These are phyloP conservation scores for Heterodera filipjevi DNA, from an alignment of 2,888 invertebrate species.

Conservation along the genomic window DNA sequence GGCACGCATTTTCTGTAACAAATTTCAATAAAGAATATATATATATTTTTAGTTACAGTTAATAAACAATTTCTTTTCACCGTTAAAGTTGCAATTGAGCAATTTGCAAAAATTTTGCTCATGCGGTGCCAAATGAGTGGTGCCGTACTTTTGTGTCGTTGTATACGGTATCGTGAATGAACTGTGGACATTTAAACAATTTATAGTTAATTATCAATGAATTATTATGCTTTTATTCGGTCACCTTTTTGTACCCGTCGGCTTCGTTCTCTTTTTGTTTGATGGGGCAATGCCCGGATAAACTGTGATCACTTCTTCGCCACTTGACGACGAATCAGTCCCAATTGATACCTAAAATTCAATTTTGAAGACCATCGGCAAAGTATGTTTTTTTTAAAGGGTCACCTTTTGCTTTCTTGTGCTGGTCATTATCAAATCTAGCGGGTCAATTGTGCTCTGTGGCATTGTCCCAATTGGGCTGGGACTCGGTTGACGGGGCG, in stretches of 20 bases:
- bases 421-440: slow-evolving; percentile 5
- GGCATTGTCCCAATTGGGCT: not conserved
- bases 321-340: not conserved
- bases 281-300: slow-evolving; percentile 12
- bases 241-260: slow-evolving; percentile 15
- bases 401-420: not conserved
- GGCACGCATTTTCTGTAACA: slow-evolving; percentile 57
- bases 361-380: not conserved
- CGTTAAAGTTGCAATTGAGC: slow-evolving; percentile 62
- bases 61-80: slow-evolving; percentile 31
- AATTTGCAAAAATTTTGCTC: slow-evolving; percentile 54
- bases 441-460: not conserved
- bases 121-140: slow-evolving; percentile 36
- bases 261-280: not conserved
- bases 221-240: too few species aligned
- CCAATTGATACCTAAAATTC: not conserved
- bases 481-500: not conserved
- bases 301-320: slow-evolving; percentile 11
- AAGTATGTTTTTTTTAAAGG: not conserved
- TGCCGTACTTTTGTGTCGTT: slow-evolving; percentile 32
- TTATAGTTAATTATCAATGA: too few species aligned
- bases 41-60: not conserved
- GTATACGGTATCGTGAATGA: slow-evolving; percentile 41
- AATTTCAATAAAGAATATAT: not conserved
- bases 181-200: not conserved